Base-by-base conservation (phyloP, 2,797 vertebrate species). In the Tenualosa thibaudeaui region DNA sequence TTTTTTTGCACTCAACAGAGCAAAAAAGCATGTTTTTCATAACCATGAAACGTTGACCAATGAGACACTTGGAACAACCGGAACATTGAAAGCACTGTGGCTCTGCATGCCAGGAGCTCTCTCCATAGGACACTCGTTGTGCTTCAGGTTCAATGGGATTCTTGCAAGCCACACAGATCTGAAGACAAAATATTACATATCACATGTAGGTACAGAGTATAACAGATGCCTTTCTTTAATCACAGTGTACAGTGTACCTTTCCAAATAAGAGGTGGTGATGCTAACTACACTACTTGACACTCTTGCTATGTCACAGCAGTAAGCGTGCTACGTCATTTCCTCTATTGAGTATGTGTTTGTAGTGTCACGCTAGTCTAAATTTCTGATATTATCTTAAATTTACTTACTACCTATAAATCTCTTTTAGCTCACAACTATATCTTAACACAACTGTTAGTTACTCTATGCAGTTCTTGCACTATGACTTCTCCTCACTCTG, bases 1-100 rank as follows among this genome's bases (percentile, higher is more conserved):
- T 97, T 93, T 97, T 99, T 93, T 98, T 99, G 93, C 98, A 99
- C 85, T 97, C 96, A 86, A 97, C 95, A 0, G 98, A 99, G 90
- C 98, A 99, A 91, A 98, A 96, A 37, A 99, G 96, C 95, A 95
- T 96, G 83, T 93, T 94, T 93, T 99, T 95, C 81, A 95, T 88
- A 0, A 96, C 97, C 95, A 99, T 98, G 93, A 99, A 99, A 93
- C 97, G 97, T 93, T 97, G 96, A 65, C 96, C 97, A 1, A 98
- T 94, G 6, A 99, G 96, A 87, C 97, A 96, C 92, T 97, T 97
- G 93, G 97, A 95, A 91, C 98, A 99, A 83, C 97, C 96, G 82
- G 97, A 96, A 89, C 98, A 99, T 88, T 96, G 92, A 91, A 99
- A 99, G 89, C 98, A 99, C 37, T 97, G 92, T 0, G 94, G 92